Evolutionary conservation across 2,888 invertebrate species (phyloP), one percentile per base, ranked within the genome.

Genomic region (Ceramica pisi): DNA sequence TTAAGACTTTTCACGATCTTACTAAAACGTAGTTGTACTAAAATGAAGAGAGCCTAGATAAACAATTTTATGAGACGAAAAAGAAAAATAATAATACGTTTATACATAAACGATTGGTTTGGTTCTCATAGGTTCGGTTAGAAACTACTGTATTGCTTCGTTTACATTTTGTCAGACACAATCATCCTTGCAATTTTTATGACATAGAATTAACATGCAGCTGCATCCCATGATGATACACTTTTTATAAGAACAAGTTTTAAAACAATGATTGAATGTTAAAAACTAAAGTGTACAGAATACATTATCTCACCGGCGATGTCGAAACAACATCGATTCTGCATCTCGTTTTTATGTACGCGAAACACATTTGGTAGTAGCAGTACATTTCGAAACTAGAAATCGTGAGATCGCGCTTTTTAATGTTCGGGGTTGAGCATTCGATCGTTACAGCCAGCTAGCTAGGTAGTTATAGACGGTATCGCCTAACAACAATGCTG

Each of bases 401-500:
- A 78, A 78, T 79, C 77, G 74, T 79, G 77, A 79, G 77, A 78
- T 61, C 68, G 19, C 63, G 68, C 60, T 56, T 67, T 79, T 79
- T 74, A 79, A 79, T 75, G 75, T 60, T 68, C 64, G 55, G 53
- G 79, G 60, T 65, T 68, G 56, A 68, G 60, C 35, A 74, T 65
- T 79, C 46, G 64, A 64, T 74, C 64, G 64, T 87, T 90, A 88
- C 86, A 67, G 75, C 6, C 44, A 38, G 35, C 44, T 38, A 38
- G 38, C 23, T 69, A 70, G 31, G 26, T 64, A 62, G n/a, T 64
- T 64, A 55, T 23, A 38, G 57, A 66, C 53, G 50, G 10, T 50
- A 59, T 67, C 46, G 21, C 38, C 19, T 21, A 53, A 67, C 61
- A 57, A 46, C 23, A 19, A 31, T 55, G 72, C 26, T 62, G 9